Evolutionary conservation across 1,140 invertebrate genomes (phyloP).

Genomic region (Lordiphosa mommai): DNA sequence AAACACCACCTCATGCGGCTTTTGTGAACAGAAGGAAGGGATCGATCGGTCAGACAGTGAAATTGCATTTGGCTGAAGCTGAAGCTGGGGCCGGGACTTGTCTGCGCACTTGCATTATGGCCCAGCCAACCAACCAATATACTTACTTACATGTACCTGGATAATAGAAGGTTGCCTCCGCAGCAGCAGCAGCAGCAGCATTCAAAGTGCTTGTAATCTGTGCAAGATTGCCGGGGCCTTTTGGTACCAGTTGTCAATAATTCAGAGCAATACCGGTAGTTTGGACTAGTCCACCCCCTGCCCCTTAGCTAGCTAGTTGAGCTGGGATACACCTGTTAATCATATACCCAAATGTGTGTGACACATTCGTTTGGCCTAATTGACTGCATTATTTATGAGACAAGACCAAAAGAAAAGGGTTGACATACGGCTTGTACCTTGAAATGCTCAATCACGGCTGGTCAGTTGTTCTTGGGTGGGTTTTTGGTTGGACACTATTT

Average conservation of each 20-base stretch:
- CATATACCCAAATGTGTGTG: constrained; percentile 37
- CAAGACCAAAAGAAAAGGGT: constrained; percentile 45
- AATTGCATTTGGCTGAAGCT: constrained; percentile 62
- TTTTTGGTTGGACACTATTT: too few species aligned
- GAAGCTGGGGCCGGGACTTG: constrained; percentile 19
- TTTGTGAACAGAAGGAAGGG: constrained; percentile 37
- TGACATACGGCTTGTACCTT: constrained; percentile 47
- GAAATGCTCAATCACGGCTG: constrained; percentile 32
- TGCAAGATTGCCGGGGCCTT: constrained; percentile 52
- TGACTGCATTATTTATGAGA: constrained; percentile 63
- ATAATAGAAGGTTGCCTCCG: constrained; percentile 36
- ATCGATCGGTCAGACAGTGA: constrained; percentile 68
- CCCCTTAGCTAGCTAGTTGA: neutral
- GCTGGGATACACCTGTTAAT: constrained; percentile 6
- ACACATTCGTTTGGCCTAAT: constrained; percentile 52
- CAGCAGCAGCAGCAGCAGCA: constrained; percentile 25
- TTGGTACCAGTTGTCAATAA: constrained; percentile 68
- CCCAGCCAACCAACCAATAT: neutral
- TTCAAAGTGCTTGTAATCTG: constrained; percentile 56
- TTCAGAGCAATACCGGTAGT: constrained; percentile 58
- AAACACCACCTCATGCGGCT: constrained; percentile 30
- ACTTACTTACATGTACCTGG: constrained; percentile 10
- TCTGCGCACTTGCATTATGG: constrained; percentile 19
- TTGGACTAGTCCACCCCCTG: neutral
- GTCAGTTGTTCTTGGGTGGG: constrained; percentile 20